Evolutionary conservation across 2,797 vertebrate species (phyloP), one percentile per base, ranked within the genome.

Genomic region (Chrysocyon brachyurus): DNA sequence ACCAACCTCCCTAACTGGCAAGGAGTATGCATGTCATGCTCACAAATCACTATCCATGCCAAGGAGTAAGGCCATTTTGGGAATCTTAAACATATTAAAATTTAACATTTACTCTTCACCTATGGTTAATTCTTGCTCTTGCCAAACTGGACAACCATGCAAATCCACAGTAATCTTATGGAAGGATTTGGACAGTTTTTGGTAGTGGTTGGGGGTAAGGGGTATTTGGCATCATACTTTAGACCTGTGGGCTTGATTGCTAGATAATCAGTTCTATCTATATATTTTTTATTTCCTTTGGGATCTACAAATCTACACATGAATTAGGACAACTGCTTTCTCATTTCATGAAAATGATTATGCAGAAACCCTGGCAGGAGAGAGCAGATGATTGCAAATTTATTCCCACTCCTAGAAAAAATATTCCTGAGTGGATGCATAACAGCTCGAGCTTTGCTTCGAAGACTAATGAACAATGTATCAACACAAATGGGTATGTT

Each of bases 261-360:
- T 70, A 36, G 22, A 16, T 36, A 86, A 87, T n/a, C 46, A 77
- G 8, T 33, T 79, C 49, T 46, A 49, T 49, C 49, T 46, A 40
- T 49, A 12, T 52, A 19, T 31, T 94, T 83, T 66, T 57, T 46
- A 4, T 88, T 77, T 14, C 57, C n/a, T 70, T 96, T 79, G 63
- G 26, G 73, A 16, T 59, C 79, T 73, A 77, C 15, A 90, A 83
- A 85, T 87, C 46, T 64, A 36, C 12, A 14, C 73, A 33, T 66
- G 61, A 84, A 68, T 17, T 70, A 85, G n/a, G 56, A 93, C 82
- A 56, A 26, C 9, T 89, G 56, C 61, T 31, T 87, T 54, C 61
- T 82, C 70, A 22, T 81, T 86, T 94, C 77, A 75, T 77, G 87
- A 96, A 86, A 84, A 75, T 26, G 54, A 77, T 91, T 52, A 83